These are phyloP conservation scores for Aegithalos caudatus DNA, from an alignment of 2,113 vertebrate genomes.

Conservation along the genomic window DNA sequence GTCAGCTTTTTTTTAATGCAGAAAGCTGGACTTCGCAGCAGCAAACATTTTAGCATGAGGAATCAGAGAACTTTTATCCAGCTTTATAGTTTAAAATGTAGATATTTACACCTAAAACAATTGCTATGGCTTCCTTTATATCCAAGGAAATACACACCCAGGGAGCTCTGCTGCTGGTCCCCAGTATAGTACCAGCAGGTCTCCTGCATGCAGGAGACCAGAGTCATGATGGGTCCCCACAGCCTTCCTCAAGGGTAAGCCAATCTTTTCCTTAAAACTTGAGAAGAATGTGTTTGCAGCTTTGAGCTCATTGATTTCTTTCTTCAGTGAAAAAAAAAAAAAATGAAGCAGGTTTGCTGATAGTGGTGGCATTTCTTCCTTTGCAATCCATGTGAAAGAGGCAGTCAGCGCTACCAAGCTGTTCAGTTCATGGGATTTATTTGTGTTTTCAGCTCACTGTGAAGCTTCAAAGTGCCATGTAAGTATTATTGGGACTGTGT, in stretches of 20 bases:
- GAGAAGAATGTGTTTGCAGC: not conserved
- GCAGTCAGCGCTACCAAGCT: not conserved
- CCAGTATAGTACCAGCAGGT: not conserved
- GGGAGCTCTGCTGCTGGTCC: rapidly evolving
- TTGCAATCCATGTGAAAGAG: not conserved
- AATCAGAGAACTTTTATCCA: not conserved
- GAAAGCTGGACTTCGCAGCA: not conserved
- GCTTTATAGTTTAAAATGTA: not conserved
- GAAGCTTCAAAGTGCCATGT: not conserved
- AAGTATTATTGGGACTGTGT: not conserved
- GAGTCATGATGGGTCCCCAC: rapidly evolving
- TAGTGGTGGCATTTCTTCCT: not conserved
- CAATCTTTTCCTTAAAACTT: not conserved
- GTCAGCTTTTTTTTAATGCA: not conserved
- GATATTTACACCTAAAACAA: not conserved
- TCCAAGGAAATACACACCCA: not conserved
- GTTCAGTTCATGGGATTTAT: not conserved
- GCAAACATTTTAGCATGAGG: not conserved
- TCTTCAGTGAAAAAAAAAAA: not conserved
- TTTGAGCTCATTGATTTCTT: not conserved
- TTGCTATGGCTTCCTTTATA: not conserved
- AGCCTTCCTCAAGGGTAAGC: not conserved
- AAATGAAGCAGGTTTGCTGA: not conserved
- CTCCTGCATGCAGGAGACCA: not conserved
- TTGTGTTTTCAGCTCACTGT: not conserved